Conservation (phyloP, 1,140 invertebrate genomes). For the Cydia strobilella region DNA sequence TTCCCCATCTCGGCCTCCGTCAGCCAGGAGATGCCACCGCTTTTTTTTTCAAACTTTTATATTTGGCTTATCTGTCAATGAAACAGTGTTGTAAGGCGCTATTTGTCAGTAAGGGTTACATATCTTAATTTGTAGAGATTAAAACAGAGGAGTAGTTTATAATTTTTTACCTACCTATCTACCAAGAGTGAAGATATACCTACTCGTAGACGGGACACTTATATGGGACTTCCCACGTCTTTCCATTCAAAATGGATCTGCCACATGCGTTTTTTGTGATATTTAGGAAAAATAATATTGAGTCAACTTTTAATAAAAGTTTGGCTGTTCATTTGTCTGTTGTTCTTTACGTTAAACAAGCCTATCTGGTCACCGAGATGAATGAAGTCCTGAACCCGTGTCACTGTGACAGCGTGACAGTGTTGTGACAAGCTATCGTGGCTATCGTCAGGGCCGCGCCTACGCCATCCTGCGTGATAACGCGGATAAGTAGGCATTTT, state of each 20-base stretch:
- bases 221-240: too few species aligned
- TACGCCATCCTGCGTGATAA: slow-evolving; percentile 52
- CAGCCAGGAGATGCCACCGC: slow-evolving; percentile 67
- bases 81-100: slow-evolving; percentile 54
- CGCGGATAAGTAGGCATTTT: slow-evolving; percentile 43
- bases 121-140: not conserved
- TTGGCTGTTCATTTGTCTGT: not conserved
- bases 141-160: not conserved
- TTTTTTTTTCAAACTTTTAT: slow-evolving; percentile 73
- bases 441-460: slow-evolving; percentile 56
- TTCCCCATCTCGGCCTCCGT: slow-evolving; percentile 73
- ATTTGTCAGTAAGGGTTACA: not conserved
- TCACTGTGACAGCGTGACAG: slow-evolving; percentile 53
- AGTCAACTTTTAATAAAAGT: not conserved
- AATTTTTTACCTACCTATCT: too few species aligned
- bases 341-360: not conserved
- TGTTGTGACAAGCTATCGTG: slow-evolving; percentile 47
- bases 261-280: too few species aligned
- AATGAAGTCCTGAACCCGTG: slow-evolving; percentile 40
- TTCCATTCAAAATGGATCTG: too few species aligned
- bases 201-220: too few species aligned
- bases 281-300: too few species aligned
- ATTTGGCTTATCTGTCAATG: slow-evolving; percentile 65
- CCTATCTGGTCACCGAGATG: not conserved
- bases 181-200: too few species aligned